Conservation (phyloP, 1,140 invertebrate genomes). For the Monomorium pharaonis region DNA sequence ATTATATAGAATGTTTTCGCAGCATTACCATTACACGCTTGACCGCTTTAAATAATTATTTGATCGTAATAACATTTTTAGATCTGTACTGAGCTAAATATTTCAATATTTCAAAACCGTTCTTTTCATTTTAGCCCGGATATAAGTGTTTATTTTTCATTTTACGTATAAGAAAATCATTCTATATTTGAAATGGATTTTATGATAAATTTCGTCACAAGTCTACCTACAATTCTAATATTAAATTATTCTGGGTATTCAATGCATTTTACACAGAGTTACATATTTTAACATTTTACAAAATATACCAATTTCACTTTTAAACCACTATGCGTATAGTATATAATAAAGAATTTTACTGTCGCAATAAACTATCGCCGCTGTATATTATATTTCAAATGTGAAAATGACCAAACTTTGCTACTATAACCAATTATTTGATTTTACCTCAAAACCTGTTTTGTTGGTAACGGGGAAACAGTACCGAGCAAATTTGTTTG, state of each 20-base stretch:
- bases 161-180: not conserved
- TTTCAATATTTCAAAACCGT: too few relatives aligned
- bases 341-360: not conserved
- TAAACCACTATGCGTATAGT: not conserved
- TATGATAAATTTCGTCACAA: not conserved
- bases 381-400: not conserved
- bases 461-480: not conserved
- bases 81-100: too few relatives aligned
- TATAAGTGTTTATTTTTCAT: not conserved
- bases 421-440: slow-evolving; percentile 1
- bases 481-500: not conserved
- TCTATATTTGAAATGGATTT: not conserved
- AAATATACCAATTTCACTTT: not conserved
- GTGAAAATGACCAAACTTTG: slow-evolving; percentile 2
- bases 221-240: not conserved
- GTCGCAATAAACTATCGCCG: not conserved
- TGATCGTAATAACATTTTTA: too few relatives aligned
- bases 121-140: too few relatives aligned
- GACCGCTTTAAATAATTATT: too few relatives aligned
- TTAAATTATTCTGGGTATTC: not conserved
- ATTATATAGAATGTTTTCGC: too few relatives aligned
- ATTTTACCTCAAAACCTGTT: slow-evolving; percentile 29
- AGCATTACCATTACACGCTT: too few relatives aligned
- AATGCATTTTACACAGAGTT: not conserved
- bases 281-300: too few relatives aligned